Evolutionary conservation across 2,888 invertebrate genomes (phyloP).

Genomic region (Molanna angustata): DNA sequence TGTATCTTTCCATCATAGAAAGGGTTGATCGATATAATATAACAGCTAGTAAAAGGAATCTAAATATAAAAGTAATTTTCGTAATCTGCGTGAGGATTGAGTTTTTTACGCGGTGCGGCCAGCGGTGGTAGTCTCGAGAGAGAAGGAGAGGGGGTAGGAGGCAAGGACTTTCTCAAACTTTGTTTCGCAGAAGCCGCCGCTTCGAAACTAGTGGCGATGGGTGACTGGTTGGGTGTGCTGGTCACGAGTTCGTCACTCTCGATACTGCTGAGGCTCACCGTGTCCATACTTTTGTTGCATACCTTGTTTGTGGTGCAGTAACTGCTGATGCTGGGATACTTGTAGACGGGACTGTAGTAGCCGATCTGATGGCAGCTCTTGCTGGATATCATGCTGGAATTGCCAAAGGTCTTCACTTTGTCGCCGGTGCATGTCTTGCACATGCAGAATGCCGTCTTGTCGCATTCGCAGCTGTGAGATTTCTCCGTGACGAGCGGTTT

Average conservation of each 20-base stretch:
- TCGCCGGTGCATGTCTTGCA: conserved; percentile 24
- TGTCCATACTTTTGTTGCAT: conserved; percentile 38
- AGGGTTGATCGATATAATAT: too few species aligned
- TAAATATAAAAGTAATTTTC: conserved; percentile 67
- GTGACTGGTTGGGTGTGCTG: conserved; percentile 32
- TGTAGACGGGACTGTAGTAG: conserved; percentile 52
- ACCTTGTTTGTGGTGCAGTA: conserved; percentile 40
- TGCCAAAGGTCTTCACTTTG: conserved; percentile 7
- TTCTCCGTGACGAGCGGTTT: conserved; percentile 30
- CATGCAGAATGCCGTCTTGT: conserved; percentile 23
- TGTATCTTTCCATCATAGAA: too few species aligned
- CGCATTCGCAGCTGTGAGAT: conserved; percentile 27
- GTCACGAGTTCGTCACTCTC: conserved; percentile 33
- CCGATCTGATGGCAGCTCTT: conserved; percentile 32
- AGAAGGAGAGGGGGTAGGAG: conserved; percentile 12
- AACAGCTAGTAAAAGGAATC: too few species aligned
- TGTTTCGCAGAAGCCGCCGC: conserved; percentile 30
- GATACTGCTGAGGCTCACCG: conserved; percentile 35
- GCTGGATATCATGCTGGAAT: conserved; percentile 26
- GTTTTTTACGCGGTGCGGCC: conserved; percentile 36
- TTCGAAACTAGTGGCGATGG: conserved; percentile 20
- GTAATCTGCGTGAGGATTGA: conserved; percentile 56
- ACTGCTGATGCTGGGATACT: conserved; percentile 49
- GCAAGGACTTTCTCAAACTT: conserved; percentile 9
- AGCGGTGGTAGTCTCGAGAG: conserved; percentile 24